Evolutionary conservation across 2,797 vertebrate species (phyloP), one percentile per base, ranked within the genome.

Genomic region (Hippopotamyrus pictus): DNA sequence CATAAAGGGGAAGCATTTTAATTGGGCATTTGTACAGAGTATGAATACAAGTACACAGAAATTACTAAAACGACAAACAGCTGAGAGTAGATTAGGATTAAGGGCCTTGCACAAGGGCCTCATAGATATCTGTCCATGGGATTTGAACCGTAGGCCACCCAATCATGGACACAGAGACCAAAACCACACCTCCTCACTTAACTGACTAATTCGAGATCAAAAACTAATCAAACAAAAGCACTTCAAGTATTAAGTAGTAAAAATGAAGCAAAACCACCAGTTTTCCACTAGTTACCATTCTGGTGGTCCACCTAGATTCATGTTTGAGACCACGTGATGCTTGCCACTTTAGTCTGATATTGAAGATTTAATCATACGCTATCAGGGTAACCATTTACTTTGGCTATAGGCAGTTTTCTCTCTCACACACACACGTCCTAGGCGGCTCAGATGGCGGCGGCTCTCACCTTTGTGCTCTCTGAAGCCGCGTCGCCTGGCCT

Each of bases 401-500:
- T 33, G 65, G 65, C 65, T 33, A 12, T 14, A 33, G 65, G 25
- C 22, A 29, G 25, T 5, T 12, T 25, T 22, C 59, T 3, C 7
- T 0, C 22, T 9, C 25, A 2, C 6, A 0, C n/a, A 2, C 73
- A 33, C 76, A 22, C 33, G 44, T 37, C 22, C 41, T 4, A 48
- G 6, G 5, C 11, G 33, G 33, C 22, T 91, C 91, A 5, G 41
- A 12, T 41, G 76, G 2, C 22, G 8, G 8, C 5, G 41, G 29
- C 22, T 91, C 91, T 91, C 95, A 99, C 98, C 97, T 96, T 95
- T 12, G 95, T 73, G 33, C 96, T 95, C 92, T 95, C 96, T 46
- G 94, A 86, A 0, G 95, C 91, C 59, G 90, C 94, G 6, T 93
- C 96, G 0, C 48, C 19, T 0, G 86, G 54, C 76, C 95, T 97